Evolutionary conservation across 2,888 invertebrate genomes (phyloP).

Genomic region (Agapostemon virescens): DNA sequence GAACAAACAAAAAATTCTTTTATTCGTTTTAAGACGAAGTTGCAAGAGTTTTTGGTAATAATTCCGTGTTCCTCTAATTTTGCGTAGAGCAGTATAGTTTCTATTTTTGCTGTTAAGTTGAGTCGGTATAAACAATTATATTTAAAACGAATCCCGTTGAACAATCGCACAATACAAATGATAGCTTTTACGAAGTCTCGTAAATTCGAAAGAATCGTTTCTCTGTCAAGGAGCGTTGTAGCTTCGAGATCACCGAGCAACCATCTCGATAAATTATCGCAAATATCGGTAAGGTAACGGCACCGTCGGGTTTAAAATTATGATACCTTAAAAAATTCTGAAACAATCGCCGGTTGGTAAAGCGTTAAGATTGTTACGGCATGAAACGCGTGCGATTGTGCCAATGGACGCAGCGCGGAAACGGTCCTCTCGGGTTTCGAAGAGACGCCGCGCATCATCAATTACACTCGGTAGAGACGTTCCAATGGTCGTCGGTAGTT

Average conservation of each 20-base stretch:
- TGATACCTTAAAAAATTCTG: too few species aligned
- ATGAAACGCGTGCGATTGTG: not conserved
- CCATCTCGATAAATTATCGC: too few species aligned
- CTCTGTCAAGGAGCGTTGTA: not conserved
- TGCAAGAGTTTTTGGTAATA: not conserved
- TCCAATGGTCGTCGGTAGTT: not conserved
- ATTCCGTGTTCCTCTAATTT: not conserved
- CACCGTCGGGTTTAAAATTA: not conserved
- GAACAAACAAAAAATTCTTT: not conserved
- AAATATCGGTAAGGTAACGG: not conserved
- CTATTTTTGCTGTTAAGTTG: too few species aligned
- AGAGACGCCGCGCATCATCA: not conserved
- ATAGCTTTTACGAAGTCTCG: too few species aligned
- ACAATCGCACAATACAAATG: too few species aligned
- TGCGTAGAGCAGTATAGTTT: not conserved
- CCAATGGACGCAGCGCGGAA: not conserved
- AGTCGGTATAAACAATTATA: too few species aligned
- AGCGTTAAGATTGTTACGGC: not conserved
- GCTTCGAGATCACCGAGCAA: not conserved
- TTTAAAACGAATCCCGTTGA: too few species aligned
- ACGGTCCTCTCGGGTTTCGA: not conserved
- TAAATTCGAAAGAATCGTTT: too few species aligned
- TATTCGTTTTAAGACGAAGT: not conserved
- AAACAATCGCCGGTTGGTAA: too few species aligned
- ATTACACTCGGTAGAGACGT: not conserved